Conservation (phyloP, 2,888 invertebrate genomes). For the Scaptomyza caliginosa region DNA sequence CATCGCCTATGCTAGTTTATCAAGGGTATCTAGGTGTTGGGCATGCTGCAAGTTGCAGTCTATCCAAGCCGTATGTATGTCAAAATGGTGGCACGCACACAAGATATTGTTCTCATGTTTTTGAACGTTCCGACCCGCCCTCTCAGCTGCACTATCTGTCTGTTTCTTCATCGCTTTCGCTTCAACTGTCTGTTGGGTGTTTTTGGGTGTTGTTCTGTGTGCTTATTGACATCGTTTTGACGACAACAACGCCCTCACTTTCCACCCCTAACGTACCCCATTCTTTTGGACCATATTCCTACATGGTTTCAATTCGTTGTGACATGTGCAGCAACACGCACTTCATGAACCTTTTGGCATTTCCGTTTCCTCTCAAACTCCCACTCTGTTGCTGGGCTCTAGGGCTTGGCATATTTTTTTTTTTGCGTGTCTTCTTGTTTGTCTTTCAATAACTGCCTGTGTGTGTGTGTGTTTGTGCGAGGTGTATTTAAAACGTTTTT, state of each 20-base stretch:
- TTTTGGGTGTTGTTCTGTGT: slow-evolving; percentile 43
- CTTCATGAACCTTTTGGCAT: slow-evolving; percentile 71
- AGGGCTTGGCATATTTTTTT: slow-evolving; percentile 49
- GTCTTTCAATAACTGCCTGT: slow-evolving; percentile 70
- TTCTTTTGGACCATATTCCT: background rate
- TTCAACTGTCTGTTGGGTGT: slow-evolving; percentile 25
- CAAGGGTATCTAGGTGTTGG: slow-evolving; percentile 21
- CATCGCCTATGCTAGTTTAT: no score
- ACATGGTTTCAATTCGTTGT: slow-evolving; percentile 28
- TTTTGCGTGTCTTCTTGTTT: slow-evolving; percentile 54
- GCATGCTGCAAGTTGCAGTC: slow-evolving; percentile 22
- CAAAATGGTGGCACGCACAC: slow-evolving; percentile 61
- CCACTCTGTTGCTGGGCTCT: background rate
- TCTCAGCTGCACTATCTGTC: background rate
- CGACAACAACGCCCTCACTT: slow-evolving; percentile 51
- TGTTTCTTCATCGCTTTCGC: background rate
- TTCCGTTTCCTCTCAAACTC: slow-evolving; percentile 58
- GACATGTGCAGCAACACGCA: slow-evolving; percentile 67
- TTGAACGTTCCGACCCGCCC: background rate
- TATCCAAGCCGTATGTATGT: slow-evolving; percentile 64
- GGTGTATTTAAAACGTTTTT: slow-evolving; percentile 22
- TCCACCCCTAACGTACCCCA: slow-evolving; percentile 2
- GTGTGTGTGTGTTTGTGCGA: slow-evolving; percentile 25
- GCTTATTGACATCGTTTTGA: slow-evolving; percentile 78
- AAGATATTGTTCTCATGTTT: slow-evolving; percentile 42